Base-by-base conservation (phyloP, 2,797 vertebrate species). In the Anabas testudineus region DNA sequence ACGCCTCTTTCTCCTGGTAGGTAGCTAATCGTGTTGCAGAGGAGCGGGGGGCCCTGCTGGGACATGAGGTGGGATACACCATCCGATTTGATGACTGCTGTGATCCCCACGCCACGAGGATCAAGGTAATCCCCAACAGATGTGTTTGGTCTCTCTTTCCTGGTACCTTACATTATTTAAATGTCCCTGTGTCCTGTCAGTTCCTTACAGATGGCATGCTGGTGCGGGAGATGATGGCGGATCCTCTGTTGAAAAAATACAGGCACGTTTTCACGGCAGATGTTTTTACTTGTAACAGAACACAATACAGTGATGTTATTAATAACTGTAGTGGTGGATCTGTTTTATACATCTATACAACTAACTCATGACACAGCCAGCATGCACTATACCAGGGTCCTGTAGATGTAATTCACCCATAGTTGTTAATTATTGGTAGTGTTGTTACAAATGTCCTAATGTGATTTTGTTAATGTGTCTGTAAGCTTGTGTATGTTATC, bases 201-300 rank as follows among this genome's bases (percentile, higher is more conserved):
- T 99, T 99, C 90, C 91, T 99, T 19, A 99, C 98, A 37, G 98
- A 99, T 88, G 98, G 98, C 30, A 99, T 99, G 97, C 90, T 99
- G 85, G 96, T 99, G 60, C 94, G 98, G 71, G 98, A 99, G 90
- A 99, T 99, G 98, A 99, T 99, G 98, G 91, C 97, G 12, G 98
- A 99, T 88, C 98, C 98, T 14, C 93, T 99, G 57, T 86, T 99
- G 88, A 98, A 97, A 83, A 97, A 95, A 89, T 99, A 99, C 87
- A 99, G 98, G 98, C 98, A 91, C 77, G 22, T 45, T 61, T 48
- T 28, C 18, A 49, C 24, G 42, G 12, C 19, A 19, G 3, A 57
- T 46, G 39, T 2, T 39, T 8, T 63, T 7, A 30, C 10, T 22
- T 30, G 13, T 42, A 18, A 42, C 18, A 18, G 41, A n/a, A n/a